Base-by-base conservation (phyloP, 2,888 invertebrate genomes). In the Cataglyphis altisquamis region DNA sequence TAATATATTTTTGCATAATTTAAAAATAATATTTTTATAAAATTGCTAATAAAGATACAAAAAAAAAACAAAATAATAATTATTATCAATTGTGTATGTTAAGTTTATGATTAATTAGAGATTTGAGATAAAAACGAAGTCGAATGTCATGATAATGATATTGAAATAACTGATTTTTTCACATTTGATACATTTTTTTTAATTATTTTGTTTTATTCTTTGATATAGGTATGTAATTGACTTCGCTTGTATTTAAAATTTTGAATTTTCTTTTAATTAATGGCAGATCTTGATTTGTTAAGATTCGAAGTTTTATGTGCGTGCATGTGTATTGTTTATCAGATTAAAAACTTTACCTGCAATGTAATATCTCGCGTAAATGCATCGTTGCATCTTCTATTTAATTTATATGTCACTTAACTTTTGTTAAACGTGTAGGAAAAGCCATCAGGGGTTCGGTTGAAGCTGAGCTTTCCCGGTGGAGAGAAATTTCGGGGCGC, bases 371-470 rank as follows among this genome's bases (percentile, higher is more conserved):
- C 18, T 25, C 18, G n/a, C 4, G 8, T 25, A 10, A 8, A 36
- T 10, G 25, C 18, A 12, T 32, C 15, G 18, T 18, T 3, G n/a
- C 10, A 15, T 78, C 41, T 41, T 48, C n/a, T 12, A n/a, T n/a
- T 39, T n/a, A 45, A 75, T 21, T 75, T 25, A 25, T 12, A 6
- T 36, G 55, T 2, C 48, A 48, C 72, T 77, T 94, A 95, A 89
- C 95, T 95, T 94, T 97, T 97, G 95, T 97, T 97, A 96, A 98
- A 98, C 89, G 97, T 97, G 95, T 98, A 98, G 92, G 97, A 97
- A 95, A 97, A 98, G 92, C 98, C 98, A 93, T 98, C 98, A 60
- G 98, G 98, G 84, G 97, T 98, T 93, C 98, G 96, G 96, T 98
- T 98, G 90, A 98, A 96, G 91, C 97, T 97, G 92, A 98, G 96